These are phyloP conservation scores for Camponotus floridanus DNA, from an alignment of 1,140 invertebrate genomes.

Conservation along the genomic window DNA sequence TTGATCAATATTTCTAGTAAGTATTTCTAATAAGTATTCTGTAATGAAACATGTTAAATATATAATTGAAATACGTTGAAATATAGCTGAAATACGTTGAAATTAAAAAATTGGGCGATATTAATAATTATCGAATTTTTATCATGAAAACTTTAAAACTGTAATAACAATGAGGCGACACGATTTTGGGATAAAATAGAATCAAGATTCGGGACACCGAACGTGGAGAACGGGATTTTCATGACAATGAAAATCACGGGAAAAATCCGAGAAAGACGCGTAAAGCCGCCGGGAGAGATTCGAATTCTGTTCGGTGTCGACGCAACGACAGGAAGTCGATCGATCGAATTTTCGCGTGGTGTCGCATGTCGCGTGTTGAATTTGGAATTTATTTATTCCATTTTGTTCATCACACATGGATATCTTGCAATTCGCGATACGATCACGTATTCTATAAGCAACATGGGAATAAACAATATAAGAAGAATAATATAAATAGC, in stretches of 20 bases:
- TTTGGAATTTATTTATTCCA: conserved; percentile 61
- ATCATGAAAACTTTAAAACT: background rate
- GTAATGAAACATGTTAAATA: background rate
- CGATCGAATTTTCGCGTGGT: conserved; percentile 59
- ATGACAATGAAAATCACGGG: conserved; percentile 56
- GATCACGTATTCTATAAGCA: background rate
- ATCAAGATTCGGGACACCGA: conserved; percentile 41
- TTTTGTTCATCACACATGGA: conserved; percentile 37
- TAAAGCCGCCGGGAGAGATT: conserved; percentile 57
- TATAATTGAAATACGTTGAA: background rate
- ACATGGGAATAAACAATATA: background rate
- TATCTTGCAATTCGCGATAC: conserved; percentile 37
- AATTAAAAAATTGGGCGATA: background rate
- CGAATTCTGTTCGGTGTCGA: conserved; percentile 51
- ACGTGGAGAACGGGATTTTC: conserved; percentile 45
- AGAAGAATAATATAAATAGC: background rate
- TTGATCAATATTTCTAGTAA: background rate
- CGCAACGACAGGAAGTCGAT: conserved; percentile 62
- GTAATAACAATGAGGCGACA: conserved; percentile 38
- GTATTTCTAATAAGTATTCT: conserved; percentile 21
- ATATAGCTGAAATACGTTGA: background rate
- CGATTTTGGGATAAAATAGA: conserved; percentile 56
- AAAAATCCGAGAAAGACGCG: conserved; percentile 46
- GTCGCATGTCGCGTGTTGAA: conserved; percentile 42
- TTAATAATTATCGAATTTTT: background rate